Evolutionary conservation across 1,140 invertebrate species (phyloP).

Genomic region (Hyposmocoma kahamanoa): DNA sequence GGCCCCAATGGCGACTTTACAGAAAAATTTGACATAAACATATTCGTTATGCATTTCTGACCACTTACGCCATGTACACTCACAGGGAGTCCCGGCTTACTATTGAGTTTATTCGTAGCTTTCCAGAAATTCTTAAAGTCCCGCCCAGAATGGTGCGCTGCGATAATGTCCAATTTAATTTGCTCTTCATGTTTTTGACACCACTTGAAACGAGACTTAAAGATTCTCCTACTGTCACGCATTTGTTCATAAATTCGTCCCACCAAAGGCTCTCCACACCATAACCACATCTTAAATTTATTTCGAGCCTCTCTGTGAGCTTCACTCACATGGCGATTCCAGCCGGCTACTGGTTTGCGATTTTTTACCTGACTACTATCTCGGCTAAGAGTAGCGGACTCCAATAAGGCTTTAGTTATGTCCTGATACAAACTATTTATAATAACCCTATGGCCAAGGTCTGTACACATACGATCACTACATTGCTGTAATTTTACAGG

Average conservation of each 20-base stretch:
- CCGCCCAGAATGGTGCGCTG: not conserved
- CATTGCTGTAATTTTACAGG: not conserved
- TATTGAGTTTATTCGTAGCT: not conserved
- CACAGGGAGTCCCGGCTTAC: not conserved
- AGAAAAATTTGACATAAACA: not conserved
- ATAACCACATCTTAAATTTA: not conserved
- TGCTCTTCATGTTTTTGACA: constrained; percentile 5
- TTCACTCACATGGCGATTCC: not conserved
- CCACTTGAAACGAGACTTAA: constrained; percentile 7
- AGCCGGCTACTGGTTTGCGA: not conserved
- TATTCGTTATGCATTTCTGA: not conserved
- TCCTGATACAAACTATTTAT: not conserved
- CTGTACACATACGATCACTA: not conserved
- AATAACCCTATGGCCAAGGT: not conserved
- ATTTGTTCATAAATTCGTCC: not conserved
- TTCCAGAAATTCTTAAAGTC: constrained; percentile 2
- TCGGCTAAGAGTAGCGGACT: not conserved
- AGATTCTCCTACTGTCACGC: constrained; percentile 4
- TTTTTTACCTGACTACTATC: not conserved
- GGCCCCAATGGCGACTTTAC: not conserved
- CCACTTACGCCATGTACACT: not conserved
- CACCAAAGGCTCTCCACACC: not conserved
- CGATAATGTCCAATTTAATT: constrained; percentile 1
- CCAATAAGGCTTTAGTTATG: not conserved
- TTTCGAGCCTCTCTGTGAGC: not conserved